phyloP scores from a whole-genome alignment of 2,888 invertebrate species.

The Apodemia mormo region DNA sequence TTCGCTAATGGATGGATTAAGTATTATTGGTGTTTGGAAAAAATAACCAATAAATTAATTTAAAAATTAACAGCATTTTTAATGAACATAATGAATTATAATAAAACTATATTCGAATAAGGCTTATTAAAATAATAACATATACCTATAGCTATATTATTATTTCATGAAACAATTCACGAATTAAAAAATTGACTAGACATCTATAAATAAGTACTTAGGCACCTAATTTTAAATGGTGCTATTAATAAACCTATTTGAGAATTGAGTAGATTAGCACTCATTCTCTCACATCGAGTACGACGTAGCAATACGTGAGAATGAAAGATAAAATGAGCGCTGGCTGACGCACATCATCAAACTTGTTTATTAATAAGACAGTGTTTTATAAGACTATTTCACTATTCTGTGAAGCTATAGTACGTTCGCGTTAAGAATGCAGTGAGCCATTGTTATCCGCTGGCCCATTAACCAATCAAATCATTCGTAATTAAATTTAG shows the following conservation, averaged over 20 bases:
- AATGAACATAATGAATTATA: neutral
- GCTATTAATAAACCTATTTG: neutral
- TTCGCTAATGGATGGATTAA: too few relatives aligned
- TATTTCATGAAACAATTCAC: constrained; percentile 3
- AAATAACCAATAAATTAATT: too few relatives aligned
- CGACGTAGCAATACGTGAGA: neutral
- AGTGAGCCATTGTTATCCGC: too few relatives aligned
- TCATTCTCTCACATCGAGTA: neutral
- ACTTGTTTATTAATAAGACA: too few relatives aligned
- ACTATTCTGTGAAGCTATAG: neutral
- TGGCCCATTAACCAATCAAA: too few relatives aligned
- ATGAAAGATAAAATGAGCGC: neutral
- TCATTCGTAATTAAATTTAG: too few relatives aligned
- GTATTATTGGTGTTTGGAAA: too few relatives aligned
- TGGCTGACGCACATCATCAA: too few relatives aligned
- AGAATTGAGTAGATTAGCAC: neutral
- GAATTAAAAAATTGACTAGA: constrained; percentile 67
- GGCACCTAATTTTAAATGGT: constrained; percentile 43
- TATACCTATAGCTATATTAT: neutral
- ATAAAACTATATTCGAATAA: neutral
- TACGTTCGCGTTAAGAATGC: too few relatives aligned
- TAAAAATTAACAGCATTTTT: neutral
- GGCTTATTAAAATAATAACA: neutral
- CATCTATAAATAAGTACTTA: constrained; percentile 48
- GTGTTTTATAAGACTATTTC: neutral